Evolutionary conservation across 2,888 invertebrate species (phyloP).

Genomic region (Caenorhabditis sp.): DNA sequence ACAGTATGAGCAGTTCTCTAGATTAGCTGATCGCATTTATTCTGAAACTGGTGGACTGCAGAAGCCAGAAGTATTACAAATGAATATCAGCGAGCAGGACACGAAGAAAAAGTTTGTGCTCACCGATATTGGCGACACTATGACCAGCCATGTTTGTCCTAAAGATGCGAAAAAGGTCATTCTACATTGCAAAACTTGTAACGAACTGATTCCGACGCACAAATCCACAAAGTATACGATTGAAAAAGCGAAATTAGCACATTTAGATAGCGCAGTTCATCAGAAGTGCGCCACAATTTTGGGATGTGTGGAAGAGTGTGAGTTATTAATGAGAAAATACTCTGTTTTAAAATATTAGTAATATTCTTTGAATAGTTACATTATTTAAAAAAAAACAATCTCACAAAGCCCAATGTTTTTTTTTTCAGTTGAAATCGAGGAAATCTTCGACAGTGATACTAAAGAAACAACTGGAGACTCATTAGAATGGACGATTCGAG

Average conservation of each 20-base stretch:
- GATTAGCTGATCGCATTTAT: constrained; percentile 6
- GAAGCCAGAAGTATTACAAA: constrained; percentile 28
- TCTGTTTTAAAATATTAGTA: no score
- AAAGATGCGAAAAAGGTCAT: constrained; percentile 8
- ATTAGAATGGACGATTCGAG: constrained; percentile 4
- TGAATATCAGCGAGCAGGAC: constrained; percentile 17
- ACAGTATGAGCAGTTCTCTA: constrained; percentile 11
- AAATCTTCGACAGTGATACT: constrained; percentile 13
- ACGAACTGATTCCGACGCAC: constrained; percentile 28
- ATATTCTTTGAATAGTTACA: no score
- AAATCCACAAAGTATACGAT: constrained; percentile 13
- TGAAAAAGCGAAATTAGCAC: constrained; percentile 7
- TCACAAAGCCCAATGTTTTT: no score
- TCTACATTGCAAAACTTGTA: constrained; percentile 38
- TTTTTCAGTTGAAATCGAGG: constrained; percentile 29
- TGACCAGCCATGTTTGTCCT: background rate
- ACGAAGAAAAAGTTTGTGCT: constrained; percentile 28
- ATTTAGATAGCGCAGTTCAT: constrained; percentile 23
- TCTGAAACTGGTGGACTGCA: constrained; percentile 13
- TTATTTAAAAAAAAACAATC: no score
- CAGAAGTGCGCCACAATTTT: constrained; percentile 12
- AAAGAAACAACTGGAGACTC: background rate
- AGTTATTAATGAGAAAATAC: no score
- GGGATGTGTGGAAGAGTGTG: constrained; percentile 37
- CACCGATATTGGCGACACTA: constrained; percentile 6